phyloP scores from a whole-genome alignment of 2,113 vertebrate species.

The Pontoporia blainvillei region DNA sequence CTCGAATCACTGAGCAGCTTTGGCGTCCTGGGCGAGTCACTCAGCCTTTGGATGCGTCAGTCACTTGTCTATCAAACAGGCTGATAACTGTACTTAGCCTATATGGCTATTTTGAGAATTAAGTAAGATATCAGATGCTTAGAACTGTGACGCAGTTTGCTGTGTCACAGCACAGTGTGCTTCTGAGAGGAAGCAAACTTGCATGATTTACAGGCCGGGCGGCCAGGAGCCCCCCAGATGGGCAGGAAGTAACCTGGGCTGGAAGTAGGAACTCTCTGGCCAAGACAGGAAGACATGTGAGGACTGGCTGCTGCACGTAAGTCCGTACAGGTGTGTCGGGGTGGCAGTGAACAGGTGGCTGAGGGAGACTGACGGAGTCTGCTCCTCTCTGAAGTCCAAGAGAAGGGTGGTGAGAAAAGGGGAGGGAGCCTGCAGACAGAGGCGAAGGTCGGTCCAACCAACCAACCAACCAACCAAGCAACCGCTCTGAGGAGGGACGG shows the following conservation, averaged over 20 bases:
- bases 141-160: neutral
- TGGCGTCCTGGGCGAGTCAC: neutral
- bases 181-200: neutral
- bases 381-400: neutral
- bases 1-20: neutral
- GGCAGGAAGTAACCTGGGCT: neutral
- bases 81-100: neutral
- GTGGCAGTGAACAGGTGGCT: neutral
- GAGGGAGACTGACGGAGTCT: neutral
- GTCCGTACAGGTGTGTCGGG: fast-evolving
- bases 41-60: neutral
- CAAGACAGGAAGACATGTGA: neutral
- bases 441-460: neutral
- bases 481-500: neutral
- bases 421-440: neutral
- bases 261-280: neutral
- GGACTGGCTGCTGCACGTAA: neutral
- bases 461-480: neutral
- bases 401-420: neutral
- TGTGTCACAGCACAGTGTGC: too few species aligned
- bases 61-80: neutral
- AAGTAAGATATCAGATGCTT: neutral
- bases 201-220: neutral
- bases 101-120: neutral
- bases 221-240: neutral